Base-by-base conservation (phyloP, 2,797 vertebrate species). In the Manis javanica region DNA sequence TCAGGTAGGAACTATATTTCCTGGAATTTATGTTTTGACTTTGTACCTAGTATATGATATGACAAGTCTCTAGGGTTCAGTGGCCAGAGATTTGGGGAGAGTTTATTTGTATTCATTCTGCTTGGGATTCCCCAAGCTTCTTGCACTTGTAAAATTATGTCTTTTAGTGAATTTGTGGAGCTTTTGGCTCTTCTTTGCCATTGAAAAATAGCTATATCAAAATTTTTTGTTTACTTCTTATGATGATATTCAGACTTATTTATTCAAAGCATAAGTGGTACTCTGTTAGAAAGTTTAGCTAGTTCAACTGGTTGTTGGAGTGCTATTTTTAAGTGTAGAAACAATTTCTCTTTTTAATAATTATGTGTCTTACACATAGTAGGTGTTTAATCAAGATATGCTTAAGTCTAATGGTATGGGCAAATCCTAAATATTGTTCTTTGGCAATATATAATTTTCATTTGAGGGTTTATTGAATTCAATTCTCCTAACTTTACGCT, bases 401-500 rank as follows among this genome's bases (percentile, higher is more conserved):
- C 71, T 85, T 94, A 88, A 88, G 16, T 81, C n/a, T 81, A 77
- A 3, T 86, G n/a, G n/a, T 42, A 90, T 75, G 34, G 78, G 92
- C 96, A 87, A 92, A 64, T 88, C 29, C 57, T 91, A 91, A 68
- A 79, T 42, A 79, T 21, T 57, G 42, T 93, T 86, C n/a, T 93
- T 93, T 92, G 37, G 31, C n/a, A n/a, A 71, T 69, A 31, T 46
- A 42, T 53, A 57, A 75, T 74, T 94, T 95, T 92, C 63, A 93
- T 78, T 84, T 96, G 75, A 90, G 51, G 61, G 24, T 55, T 72
- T 97, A 84, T 81, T 90, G 57, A 94, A 37, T 96, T 68, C 7
- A 87, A 87, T 93, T 95, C 63, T 37, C 69, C 89, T 86, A 96
- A 78, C 26, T 53, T 94, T 84, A 83, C 93, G 16, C n/a, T 63